A percentile compares a stretch with the other conserved stretches of the same genome.
Evolutionary conservation across 53 echinoderm and acorn worm genomes (phyloP).

Genomic region (Mesocentrotus franciscanus): DNA sequence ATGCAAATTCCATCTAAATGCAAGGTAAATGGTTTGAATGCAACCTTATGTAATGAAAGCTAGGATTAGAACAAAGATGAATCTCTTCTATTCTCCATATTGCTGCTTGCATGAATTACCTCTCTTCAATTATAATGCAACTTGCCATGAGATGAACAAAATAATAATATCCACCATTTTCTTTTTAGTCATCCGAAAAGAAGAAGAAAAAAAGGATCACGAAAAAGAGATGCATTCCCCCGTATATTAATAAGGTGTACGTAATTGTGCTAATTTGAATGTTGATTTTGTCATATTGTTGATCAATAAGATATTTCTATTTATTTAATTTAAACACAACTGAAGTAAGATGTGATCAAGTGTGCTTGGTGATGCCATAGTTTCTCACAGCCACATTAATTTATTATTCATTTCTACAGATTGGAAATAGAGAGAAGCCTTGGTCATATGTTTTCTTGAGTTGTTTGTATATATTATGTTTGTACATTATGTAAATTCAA

Average conservation of each 20-base stretch:
- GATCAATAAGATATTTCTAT: slow-evolving; percentile 37
- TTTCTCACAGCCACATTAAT: slow-evolving; percentile 44
- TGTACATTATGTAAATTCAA: slow-evolving; percentile 69
- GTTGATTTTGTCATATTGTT: slow-evolving; percentile 56
- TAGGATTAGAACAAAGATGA: not conserved
- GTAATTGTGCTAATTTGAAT: slow-evolving; percentile 7
- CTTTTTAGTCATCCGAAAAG: not conserved
- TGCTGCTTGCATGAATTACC: slow-evolving; percentile 27
- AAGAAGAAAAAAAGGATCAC: not conserved
- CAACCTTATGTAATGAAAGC: not conserved
- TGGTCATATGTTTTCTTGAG: slow-evolving; percentile 50
- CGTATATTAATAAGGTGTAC: not conserved
- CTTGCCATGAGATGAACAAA: slow-evolving; percentile 43
- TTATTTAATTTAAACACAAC: slow-evolving; percentile 49
- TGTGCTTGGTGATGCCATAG: slow-evolving; percentile 11
- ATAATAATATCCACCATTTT: not conserved
- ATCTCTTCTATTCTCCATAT: not conserved
- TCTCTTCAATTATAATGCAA: not conserved
- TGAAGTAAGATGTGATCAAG: slow-evolving; percentile 24
- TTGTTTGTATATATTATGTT: slow-evolving; percentile 70
- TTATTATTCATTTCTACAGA: slow-evolving; percentile 47
- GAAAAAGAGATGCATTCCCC: slow-evolving; percentile 33
- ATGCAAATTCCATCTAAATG: not conserved
- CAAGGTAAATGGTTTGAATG: not conserved
- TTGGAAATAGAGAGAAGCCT: slow-evolving; percentile 50